Percentiles rank a stretch among this genome's conserved stretches.
Evolutionary conservation across 2,888 invertebrate genomes (phyloP).

Genomic region (Ecdyonurus torrentis): DNA sequence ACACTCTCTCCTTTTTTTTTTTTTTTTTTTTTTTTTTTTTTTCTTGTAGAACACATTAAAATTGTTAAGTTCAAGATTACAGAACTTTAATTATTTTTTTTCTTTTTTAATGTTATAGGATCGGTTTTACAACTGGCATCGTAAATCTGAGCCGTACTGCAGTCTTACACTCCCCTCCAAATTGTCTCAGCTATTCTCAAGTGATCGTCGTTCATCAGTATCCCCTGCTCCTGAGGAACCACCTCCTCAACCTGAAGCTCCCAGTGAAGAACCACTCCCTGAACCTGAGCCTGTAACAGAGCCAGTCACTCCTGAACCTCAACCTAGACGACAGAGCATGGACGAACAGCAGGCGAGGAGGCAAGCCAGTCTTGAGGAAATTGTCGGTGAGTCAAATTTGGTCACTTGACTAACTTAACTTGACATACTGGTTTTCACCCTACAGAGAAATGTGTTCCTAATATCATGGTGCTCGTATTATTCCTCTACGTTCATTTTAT

Average conservation of each 20-base stretch:
- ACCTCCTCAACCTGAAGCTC: constrained; percentile 30
- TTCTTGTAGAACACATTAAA: no score
- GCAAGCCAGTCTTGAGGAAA: constrained; percentile 1
- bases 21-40: no score
- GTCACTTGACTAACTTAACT: no score
- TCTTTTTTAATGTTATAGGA: constrained; percentile 21
- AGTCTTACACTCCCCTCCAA: constrained; percentile 5
- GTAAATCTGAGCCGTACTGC: constrained; percentile 46
- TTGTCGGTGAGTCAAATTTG: no score
- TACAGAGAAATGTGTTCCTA: no score
- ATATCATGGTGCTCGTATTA: no score
- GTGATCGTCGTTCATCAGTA: background rate
- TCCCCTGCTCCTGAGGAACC: background rate
- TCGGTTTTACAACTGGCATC: constrained; percentile 45
- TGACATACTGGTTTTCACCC: no score
- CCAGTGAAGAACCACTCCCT: constrained; percentile 22
- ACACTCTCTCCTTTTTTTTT: no score
- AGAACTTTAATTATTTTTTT: no score
- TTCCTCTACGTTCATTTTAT: no score
- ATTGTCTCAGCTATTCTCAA: background rate
- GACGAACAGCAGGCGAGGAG: constrained; percentile 4
- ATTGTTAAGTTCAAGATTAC: no score
- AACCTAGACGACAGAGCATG: constrained; percentile 6
- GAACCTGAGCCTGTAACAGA: constrained; percentile 23
- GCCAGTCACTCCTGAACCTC: constrained; percentile 12